These are phyloP conservation scores for Arbacia lixula DNA, from an alignment of 53 echinoderm and acorn worm species.

Conservation along the genomic window DNA sequence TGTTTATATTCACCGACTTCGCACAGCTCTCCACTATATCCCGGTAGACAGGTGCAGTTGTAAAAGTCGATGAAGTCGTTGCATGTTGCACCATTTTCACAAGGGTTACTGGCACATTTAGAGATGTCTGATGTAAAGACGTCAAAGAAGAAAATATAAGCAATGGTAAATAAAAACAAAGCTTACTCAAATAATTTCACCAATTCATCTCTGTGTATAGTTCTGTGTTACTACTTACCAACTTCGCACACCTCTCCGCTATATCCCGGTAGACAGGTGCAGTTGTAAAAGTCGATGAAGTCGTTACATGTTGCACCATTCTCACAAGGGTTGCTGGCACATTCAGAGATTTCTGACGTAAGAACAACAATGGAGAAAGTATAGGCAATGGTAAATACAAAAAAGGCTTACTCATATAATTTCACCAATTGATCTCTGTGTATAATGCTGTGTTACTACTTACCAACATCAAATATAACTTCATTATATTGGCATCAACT, in stretches of 20 bases:
- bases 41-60: background rate
- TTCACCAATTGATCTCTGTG: too few relatives aligned
- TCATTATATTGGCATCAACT: too few relatives aligned
- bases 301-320: constrained; percentile 29
- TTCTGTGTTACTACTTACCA: background rate
- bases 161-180: background rate
- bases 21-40: background rate
- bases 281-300: constrained; percentile 4
- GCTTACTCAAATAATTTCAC: background rate
- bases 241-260: background rate
- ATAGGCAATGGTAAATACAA: too few relatives aligned
- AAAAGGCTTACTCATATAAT: too few relatives aligned
- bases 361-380: too few relatives aligned
- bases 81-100: background rate
- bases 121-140: background rate
- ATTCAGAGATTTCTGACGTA: constrained; percentile 26
- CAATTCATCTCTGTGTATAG: background rate
- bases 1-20: background rate
- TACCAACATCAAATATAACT: too few relatives aligned
- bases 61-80: background rate
- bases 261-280: background rate
- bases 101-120: constrained; percentile 4
- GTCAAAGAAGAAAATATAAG: background rate
- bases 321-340: constrained; percentile 16
- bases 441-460: too few relatives aligned